Evolutionary conservation across 2,888 invertebrate genomes (phyloP).

Genomic region (Drosophila phalerata): DNA sequence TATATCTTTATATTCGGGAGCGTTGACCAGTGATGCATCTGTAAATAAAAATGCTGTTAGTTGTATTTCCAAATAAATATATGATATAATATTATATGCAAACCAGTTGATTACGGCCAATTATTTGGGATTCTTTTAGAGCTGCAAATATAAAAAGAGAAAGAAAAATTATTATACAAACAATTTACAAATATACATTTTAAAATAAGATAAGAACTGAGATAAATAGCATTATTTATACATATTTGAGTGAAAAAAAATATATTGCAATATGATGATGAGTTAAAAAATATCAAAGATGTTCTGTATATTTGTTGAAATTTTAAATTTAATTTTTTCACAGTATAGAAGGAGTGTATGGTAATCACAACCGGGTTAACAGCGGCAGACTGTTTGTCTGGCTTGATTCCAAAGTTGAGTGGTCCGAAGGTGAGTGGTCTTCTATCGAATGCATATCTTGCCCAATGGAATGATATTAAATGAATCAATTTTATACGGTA

Average conservation of each 20-base stretch:
- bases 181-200: neutral
- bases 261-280: neutral
- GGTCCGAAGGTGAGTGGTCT: neutral
- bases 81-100: conserved; percentile 16
- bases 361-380: conserved; percentile 1
- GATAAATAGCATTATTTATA: neutral
- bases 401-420: conserved; percentile 1
- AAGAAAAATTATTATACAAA: neutral
- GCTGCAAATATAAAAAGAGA: conserved; percentile 25
- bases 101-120: conserved; percentile 18
- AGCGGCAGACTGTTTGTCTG: conserved; percentile 49
- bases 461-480: conserved; percentile 64
- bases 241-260: no score
- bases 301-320: neutral
- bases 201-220: neutral
- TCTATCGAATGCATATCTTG: conserved; percentile 36
- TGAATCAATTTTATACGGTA: conserved; percentile 71
- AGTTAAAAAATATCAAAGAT: neutral
- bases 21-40: conserved; percentile 11
- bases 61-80: neutral
- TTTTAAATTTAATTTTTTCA: neutral
- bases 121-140: neutral
- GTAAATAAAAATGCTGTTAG: conserved; percentile 27
- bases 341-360: conserved; percentile 1
- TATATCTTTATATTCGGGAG: neutral